Percentiles rank a stretch among this genome's conserved stretches.
Conservation (phyloP, 2,888 invertebrate species). For the Dexiosoma caninum region DNA sequence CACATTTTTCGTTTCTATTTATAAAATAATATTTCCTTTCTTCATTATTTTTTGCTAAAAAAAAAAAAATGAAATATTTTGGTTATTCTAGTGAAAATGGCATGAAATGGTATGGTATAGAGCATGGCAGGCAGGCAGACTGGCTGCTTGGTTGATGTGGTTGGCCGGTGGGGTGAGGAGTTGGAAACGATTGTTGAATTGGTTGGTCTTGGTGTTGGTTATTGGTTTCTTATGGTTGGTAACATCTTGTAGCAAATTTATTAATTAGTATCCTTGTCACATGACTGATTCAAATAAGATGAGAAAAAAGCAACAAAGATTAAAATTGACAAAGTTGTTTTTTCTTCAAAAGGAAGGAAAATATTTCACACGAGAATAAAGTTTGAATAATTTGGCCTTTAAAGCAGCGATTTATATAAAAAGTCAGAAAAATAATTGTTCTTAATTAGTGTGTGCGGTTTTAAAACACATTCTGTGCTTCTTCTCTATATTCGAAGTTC, state of each 20-base stretch:
- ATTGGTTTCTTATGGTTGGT: constrained; percentile 51
- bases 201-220: constrained; percentile 40
- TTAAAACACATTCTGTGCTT: too few species aligned
- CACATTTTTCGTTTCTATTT: constrained; percentile 53
- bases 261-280: constrained; percentile 63
- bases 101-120: neutral
- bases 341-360: neutral
- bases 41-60: constrained; percentile 20
- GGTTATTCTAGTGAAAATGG: constrained; percentile 24
- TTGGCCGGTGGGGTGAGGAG: neutral
- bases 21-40: constrained; percentile 42
- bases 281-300: constrained; percentile 57
- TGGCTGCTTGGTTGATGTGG: neutral
- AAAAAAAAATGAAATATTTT: constrained; percentile 26
- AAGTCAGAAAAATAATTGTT: too few species aligned
- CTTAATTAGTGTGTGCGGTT: too few species aligned
- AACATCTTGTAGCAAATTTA: constrained; percentile 59
- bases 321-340: constrained; percentile 22
- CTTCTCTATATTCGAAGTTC: too few species aligned
- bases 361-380: neutral
- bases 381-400: neutral
- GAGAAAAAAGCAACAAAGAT: neutral
- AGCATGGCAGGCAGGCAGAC: neutral
- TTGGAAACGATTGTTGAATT: constrained; percentile 32
- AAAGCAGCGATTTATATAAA: too few species aligned